These are phyloP conservation scores for Tridacna gigas DNA, from an alignment of 2,888 invertebrate genomes.

Conservation along the genomic window DNA sequence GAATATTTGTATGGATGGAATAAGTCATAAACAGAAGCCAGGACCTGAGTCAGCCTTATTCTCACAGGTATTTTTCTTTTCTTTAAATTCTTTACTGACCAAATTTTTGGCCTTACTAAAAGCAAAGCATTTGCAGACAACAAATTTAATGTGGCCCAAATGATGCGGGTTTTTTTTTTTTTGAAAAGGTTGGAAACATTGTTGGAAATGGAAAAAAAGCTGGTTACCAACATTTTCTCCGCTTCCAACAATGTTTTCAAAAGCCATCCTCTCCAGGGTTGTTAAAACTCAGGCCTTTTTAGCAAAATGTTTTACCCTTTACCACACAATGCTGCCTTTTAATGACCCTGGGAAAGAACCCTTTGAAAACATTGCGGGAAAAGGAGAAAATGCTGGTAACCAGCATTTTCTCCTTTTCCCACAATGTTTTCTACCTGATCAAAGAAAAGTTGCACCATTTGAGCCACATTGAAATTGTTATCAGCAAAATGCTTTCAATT, in stretches of 20 bases:
- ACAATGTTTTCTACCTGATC: too few species aligned
- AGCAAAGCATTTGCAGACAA: background rate
- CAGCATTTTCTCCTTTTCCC: background rate
- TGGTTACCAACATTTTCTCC: background rate
- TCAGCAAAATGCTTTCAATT: too few species aligned
- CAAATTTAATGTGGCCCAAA: background rate
- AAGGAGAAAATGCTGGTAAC: background rate
- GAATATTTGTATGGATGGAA: slow-evolving; percentile 72
- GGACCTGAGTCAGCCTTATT: slow-evolving; percentile 69
- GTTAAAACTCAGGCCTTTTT: background rate
- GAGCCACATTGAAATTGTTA: too few species aligned
- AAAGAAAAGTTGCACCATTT: too few species aligned
- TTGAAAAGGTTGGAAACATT: background rate
- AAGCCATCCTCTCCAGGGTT: background rate
- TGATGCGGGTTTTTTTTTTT: background rate
- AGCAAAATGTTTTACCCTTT: too few species aligned
- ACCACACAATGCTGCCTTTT: too few species aligned
- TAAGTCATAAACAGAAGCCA: slow-evolving; percentile 68
- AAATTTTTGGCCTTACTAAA: too few species aligned
- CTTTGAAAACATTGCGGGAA: background rate
- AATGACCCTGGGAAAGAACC: too few species aligned
- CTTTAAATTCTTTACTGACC: background rate
- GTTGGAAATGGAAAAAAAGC: background rate
- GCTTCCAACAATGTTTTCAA: background rate
- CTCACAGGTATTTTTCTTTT: slow-evolving; percentile 54